These are phyloP conservation scores for Acromyrmex echinatior DNA, from an alignment of 1,140 invertebrate genomes.

Conservation along the genomic window DNA sequence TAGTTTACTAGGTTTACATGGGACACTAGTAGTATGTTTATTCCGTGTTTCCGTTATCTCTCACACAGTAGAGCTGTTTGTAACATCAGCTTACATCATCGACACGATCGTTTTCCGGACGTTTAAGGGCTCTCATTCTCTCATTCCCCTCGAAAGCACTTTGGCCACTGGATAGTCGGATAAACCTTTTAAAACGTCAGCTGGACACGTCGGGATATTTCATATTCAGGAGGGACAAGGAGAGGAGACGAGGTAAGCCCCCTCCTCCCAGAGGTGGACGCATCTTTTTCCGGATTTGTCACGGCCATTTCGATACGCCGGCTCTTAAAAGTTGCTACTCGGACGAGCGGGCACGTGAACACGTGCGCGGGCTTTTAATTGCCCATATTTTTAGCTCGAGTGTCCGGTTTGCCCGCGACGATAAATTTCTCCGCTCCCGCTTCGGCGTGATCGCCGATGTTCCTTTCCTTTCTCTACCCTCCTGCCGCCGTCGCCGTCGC, in stretches of 20 bases:
- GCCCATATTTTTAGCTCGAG: slow-evolving; percentile 72
- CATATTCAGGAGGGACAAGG: slow-evolving; percentile 21
- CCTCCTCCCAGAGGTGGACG: background rate
- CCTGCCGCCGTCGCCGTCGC: background rate
- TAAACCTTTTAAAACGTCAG: slow-evolving; percentile 60
- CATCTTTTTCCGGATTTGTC: slow-evolving; percentile 67
- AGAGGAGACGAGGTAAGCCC: slow-evolving; percentile 9
- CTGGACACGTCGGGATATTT: slow-evolving; percentile 41
- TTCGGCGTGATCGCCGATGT: slow-evolving; percentile 8
- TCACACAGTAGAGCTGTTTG: slow-evolving; percentile 26
- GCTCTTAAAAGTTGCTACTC: slow-evolving; percentile 48
- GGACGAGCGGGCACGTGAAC: background rate
- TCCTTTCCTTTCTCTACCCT: background rate
- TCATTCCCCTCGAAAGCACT: slow-evolving; percentile 1
- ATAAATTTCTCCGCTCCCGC: slow-evolving; percentile 72
- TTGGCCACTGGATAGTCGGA: slow-evolving; percentile 19
- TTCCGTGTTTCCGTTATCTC: slow-evolving; percentile 40
- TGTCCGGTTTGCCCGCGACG: slow-evolving; percentile 48
- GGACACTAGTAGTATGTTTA: slow-evolving; percentile 17
- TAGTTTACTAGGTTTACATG: background rate
- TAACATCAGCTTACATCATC: slow-evolving; percentile 41
- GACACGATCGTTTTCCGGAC: slow-evolving; percentile 24
- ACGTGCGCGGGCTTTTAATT: slow-evolving; percentile 69
- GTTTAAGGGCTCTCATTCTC: background rate
- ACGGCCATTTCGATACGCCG: slow-evolving; percentile 44